A percentile compares a stretch with the other conserved stretches of the same genome.
phyloP scores from a whole-genome alignment of 2,888 invertebrate genomes.

The Thereva unica region DNA sequence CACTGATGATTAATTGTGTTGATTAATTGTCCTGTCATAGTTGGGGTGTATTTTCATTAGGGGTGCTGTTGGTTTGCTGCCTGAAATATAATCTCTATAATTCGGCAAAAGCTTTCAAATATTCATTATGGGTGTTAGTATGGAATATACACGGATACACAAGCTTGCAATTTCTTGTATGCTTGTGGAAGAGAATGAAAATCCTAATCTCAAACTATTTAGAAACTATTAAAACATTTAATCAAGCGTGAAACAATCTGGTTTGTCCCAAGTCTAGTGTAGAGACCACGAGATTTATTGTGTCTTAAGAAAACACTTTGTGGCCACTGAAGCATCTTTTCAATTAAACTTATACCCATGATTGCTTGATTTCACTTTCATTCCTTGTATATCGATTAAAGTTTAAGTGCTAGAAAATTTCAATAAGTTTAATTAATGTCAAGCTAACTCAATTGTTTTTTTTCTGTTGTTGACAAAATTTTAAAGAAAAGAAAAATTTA shows the following conservation, averaged over 20 bases:
- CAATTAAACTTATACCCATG: slow-evolving; percentile 37
- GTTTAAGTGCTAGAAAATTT: neutral
- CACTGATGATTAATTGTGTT: no score
- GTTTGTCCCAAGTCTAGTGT: slow-evolving; percentile 11
- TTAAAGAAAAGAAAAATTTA: slow-evolving; percentile 7
- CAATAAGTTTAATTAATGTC: neutral
- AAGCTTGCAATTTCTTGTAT: no score
- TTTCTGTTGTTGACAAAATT: no score
- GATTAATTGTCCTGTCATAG: no score
- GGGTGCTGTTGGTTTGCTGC: no score
- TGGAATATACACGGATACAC: no score
- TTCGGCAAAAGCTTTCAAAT: no score
- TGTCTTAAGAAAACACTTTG: slow-evolving; percentile 41
- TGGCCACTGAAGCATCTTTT: slow-evolving; percentile 41
- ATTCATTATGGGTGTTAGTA: no score
- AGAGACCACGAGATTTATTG: slow-evolving; percentile 37
- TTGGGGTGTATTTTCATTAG: no score
- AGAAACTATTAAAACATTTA: slow-evolving; percentile 41
- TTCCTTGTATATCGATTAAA: neutral
- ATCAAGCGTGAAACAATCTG: slow-evolving; percentile 42
- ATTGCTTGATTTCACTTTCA: neutral
- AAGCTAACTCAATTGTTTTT: no score
- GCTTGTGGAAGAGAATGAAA: no score
- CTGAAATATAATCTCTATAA: no score
- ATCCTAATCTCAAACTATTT: slow-evolving; percentile 36